These are phyloP conservation scores for Dastarcus helophoroides DNA, from an alignment of 2,888 invertebrate genomes.

Conservation along the genomic window DNA sequence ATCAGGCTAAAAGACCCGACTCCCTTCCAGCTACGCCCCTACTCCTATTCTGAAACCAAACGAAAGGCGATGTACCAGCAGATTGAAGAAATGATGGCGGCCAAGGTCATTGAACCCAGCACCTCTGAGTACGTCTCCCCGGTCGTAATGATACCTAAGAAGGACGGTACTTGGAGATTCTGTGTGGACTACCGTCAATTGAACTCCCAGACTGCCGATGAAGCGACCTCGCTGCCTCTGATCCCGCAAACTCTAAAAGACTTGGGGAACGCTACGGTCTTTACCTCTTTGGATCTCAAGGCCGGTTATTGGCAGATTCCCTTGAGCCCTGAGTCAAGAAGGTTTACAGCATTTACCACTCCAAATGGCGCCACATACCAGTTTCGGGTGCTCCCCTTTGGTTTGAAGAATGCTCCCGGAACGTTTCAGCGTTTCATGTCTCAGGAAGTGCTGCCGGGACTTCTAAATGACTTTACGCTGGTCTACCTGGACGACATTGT, in stretches of 20 bases:
- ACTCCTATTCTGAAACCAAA: background rate
- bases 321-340: background rate
- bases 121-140: background rate
- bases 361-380: constrained; percentile 14
- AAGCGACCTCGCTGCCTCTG: constrained; percentile 1
- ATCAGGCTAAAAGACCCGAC: no score
- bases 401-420: constrained; percentile 16
- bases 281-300: background rate
- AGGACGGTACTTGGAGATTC: background rate
- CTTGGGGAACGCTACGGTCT: background rate
- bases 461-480: constrained; percentile 11
- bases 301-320: constrained; percentile 2
- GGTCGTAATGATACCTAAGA: constrained; percentile 1
- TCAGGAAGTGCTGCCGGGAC: constrained; percentile 8
- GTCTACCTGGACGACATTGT: constrained; percentile 25
- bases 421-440: constrained; percentile 3
- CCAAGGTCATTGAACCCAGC: background rate
- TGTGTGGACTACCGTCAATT: background rate
- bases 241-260: no score
- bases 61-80: background rate
- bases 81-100: background rate
- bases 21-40: no score
- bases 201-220: background rate
- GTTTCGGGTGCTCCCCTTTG: constrained; percentile 3
- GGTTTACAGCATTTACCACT: constrained; percentile 8